Evolutionary conservation across 2,888 invertebrate species (phyloP).

Genomic region (Caenorhabditis sp.): DNA sequence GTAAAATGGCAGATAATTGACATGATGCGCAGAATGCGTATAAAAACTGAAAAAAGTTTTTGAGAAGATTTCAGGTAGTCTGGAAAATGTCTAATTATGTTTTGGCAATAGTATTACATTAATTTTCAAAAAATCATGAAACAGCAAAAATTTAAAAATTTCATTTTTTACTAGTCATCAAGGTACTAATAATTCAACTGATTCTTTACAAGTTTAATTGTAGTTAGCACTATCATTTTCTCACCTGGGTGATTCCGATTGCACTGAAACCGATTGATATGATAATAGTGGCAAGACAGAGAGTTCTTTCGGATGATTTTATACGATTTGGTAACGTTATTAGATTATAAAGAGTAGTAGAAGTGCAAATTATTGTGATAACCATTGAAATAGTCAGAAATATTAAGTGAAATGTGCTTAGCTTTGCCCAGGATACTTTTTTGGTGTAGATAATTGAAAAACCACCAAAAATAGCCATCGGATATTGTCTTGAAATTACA

Average conservation of each 20-base stretch:
- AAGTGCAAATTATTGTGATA: constrained; percentile 20
- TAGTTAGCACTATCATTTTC: no score
- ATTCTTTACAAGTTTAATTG: no score
- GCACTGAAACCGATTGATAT: constrained; percentile 11
- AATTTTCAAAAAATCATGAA: no score
- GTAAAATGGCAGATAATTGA: not conserved
- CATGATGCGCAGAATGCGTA: not conserved
- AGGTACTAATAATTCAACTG: no score
- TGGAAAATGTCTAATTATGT: no score
- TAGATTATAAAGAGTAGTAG: constrained; percentile 18
- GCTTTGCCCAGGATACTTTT: not conserved
- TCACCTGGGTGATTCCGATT: constrained; percentile 5
- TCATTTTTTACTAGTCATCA: no score
- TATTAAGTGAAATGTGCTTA: constrained; percentile 15
- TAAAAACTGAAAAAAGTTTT: not conserved
- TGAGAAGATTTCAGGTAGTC: no score
- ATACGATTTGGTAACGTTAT: constrained; percentile 21
- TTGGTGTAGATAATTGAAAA: not conserved
- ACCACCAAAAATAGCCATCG: not conserved
- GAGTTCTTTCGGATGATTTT: constrained; percentile 20
- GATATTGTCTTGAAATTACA: constrained; percentile 1
- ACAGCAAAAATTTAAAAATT: constrained; percentile 5
- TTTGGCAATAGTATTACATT: no score
- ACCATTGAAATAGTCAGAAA: constrained; percentile 14
- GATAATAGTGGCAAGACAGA: constrained; percentile 26